Evolutionary conservation across 2,888 invertebrate genomes (phyloP).

Genomic region (Beris chalybata): DNA sequence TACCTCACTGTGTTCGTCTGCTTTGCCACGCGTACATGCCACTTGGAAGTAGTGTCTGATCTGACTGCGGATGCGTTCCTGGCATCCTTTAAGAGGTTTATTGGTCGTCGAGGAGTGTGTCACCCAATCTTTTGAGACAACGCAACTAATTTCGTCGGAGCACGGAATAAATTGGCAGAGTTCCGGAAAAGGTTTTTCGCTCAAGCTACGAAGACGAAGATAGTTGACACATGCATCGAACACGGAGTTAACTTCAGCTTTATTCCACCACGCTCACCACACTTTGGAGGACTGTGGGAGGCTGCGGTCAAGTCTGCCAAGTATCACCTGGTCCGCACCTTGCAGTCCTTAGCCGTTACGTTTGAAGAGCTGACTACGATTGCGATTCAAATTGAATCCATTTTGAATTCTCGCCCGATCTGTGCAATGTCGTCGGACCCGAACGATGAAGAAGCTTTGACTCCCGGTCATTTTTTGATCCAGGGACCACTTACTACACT

Average conservation of each 20-base stretch:
- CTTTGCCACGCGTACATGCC: slow-evolving; percentile 36
- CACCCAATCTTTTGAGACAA: slow-evolving; percentile 36
- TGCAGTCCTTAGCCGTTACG: slow-evolving; percentile 13
- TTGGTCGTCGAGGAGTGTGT: slow-evolving; percentile 34
- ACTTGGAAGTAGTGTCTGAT: slow-evolving; percentile 37
- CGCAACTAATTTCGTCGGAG: slow-evolving; percentile 39
- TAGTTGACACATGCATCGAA: background rate
- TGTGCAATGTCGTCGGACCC: slow-evolving; percentile 3
- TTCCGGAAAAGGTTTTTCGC: background rate
- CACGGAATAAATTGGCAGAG: slow-evolving; percentile 4
- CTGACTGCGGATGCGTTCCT: slow-evolving; percentile 35
- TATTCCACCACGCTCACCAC: slow-evolving; percentile 38
- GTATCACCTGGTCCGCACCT: slow-evolving; percentile 26
- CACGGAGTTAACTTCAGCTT: slow-evolving; percentile 27
- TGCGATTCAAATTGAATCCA: slow-evolving; percentile 13
- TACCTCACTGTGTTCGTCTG: slow-evolving; percentile 31
- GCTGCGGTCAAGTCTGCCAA: slow-evolving; percentile 35
- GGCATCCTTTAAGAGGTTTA: slow-evolving; percentile 35
- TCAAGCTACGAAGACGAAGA: background rate
- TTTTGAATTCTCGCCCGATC: slow-evolving; percentile 22
- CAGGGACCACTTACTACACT: background rate
- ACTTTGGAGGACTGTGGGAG: slow-evolving; percentile 38
- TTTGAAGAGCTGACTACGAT: slow-evolving; percentile 21
- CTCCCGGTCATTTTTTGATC: slow-evolving; percentile 1
- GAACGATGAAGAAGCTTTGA: background rate